Percentiles rank a stretch among this genome's conserved stretches.
Conservation (phyloP, 2,888 invertebrate species). For the Drosophila emarginata region DNA sequence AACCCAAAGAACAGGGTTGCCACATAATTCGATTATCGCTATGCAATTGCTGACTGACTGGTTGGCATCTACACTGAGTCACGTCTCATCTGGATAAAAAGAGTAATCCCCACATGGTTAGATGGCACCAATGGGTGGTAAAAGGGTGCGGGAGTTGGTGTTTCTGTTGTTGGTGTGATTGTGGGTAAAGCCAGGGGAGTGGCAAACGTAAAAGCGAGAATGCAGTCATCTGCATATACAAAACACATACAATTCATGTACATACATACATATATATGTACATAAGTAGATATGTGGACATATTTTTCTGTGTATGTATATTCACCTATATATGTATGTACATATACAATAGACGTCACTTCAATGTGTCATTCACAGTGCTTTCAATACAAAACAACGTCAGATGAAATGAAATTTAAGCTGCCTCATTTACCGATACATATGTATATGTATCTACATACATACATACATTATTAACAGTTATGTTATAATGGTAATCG, state of each 20-base stretch:
- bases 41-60: conserved; percentile 47
- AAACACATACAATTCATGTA: neutral
- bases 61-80: conserved; percentile 3
- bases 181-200: neutral
- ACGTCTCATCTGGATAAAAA: conserved; percentile 42
- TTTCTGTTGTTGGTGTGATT: neutral
- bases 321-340: too few species aligned
- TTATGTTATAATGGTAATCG: neutral
- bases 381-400: neutral
- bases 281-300: neutral
- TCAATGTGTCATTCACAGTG: neutral
- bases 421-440: neutral
- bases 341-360: neutral
- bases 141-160: neutral
- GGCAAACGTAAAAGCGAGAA: neutral
- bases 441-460: too few species aligned
- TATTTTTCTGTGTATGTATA: too few species aligned
- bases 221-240: neutral
- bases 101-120: conserved; percentile 23
- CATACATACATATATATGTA: neutral
- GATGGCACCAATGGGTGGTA: neutral
- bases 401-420: neutral
- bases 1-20: conserved; percentile 44
- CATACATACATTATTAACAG: neutral
- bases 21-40: conserved; percentile 72